Evolutionary conservation across 2,797 vertebrate genomes (phyloP), one percentile per base, ranked within the genome.

Genomic region (Ficedula albicollis): DNA sequence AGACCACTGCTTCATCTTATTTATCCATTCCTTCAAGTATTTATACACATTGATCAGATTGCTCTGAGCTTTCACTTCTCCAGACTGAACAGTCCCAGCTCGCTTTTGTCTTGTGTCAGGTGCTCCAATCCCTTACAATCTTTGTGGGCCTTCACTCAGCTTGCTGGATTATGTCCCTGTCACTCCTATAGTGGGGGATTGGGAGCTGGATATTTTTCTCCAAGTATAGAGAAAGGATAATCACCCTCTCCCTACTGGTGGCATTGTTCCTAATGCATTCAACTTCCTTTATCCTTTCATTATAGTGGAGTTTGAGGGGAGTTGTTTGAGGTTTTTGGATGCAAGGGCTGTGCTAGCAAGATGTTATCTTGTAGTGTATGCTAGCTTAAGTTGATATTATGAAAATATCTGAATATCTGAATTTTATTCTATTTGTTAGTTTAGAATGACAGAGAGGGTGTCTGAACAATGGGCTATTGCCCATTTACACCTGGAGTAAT

Each of bases 31-130:
- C 44, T 72, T 59, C 16, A 46, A 13, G 17, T 75, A 12, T 44
- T 84, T 36, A 7, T 41, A 22, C 15, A 27, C 13, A 18, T 14
- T 10, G 21, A 62, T 73, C 20, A 48, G 20, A 38, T 85, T 70
- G 13, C 34, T 16, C 36, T 43, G 77, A 92, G 38, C 49, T 51
- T 79, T 69, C 27, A 59, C 15, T 80, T 69, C 39, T 85, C 12
- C 22, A 69, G 32, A 9, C 41, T 69, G 23, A 76, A 10, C 19
- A 41, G 23, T 48, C 46, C 11, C 26, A 58, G 12, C 29, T 83
- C 0, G 0, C 11, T 85, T 4, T 70, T 4, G 13, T 80, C 36
- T 13, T 32, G 6, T 56, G 32, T 41, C 0, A 2, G 41, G 8
- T 79, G n/a, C 8, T 84, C 16, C n/a, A 41, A 0, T 67, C 39